Percentiles rank a stretch among this genome's conserved stretches.
These are phyloP conservation scores for Dunckerocampus dactyliophorus DNA, from an alignment of 2,113 vertebrate genomes.

Conservation along the genomic window DNA sequence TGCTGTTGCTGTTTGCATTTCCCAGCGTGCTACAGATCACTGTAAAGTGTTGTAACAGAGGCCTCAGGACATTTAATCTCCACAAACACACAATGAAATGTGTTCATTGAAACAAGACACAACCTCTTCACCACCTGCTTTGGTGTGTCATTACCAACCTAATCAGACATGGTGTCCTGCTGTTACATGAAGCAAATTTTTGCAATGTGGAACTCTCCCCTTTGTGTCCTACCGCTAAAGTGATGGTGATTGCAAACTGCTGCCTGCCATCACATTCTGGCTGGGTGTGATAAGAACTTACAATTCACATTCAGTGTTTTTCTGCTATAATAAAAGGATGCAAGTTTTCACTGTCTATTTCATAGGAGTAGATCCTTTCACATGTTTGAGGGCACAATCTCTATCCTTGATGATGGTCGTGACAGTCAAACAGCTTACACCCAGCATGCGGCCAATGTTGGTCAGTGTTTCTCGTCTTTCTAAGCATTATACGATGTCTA, in stretches of 20 bases:
- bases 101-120: background rate
- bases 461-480: background rate
- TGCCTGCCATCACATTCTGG: constrained; percentile 23
- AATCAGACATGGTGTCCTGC: constrained; percentile 30
- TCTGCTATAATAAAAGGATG: background rate
- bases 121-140: background rate
- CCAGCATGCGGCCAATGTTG: background rate
- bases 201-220: constrained; percentile 58
- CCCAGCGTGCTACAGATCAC: background rate
- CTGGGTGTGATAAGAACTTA: background rate
- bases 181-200: constrained; percentile 60
- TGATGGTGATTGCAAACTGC: constrained; percentile 67
- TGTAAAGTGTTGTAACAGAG: background rate
- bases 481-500: background rate
- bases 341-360: background rate
- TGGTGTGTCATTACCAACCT: constrained; percentile 17
- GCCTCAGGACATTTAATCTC: background rate
- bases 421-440: no score
- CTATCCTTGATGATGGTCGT: no score
- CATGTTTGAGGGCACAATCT: no score
- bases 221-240: constrained; percentile 54
- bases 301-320: background rate
- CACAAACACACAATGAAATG: background rate
- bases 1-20: background rate
- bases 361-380: no score